These are phyloP conservation scores for Alaudala cheleensis DNA, from an alignment of 2,113 vertebrate genomes.

Conservation along the genomic window DNA sequence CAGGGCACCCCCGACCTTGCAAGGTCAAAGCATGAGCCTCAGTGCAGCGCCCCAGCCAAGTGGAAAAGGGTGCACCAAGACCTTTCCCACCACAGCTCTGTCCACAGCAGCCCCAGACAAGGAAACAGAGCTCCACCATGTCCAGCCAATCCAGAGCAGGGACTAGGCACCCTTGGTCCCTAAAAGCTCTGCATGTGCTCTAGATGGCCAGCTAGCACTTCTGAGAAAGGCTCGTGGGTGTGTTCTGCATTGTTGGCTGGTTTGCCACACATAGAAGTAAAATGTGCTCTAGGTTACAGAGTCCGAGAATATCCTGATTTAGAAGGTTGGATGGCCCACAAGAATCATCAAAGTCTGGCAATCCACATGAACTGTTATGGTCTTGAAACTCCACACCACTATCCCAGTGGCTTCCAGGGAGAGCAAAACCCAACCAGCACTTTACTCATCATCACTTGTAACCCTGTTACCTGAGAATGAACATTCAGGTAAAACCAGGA, in stretches of 20 bases:
- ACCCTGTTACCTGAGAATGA: background rate
- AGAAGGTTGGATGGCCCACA: background rate
- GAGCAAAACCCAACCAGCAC: accelerated
- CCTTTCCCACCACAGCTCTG: background rate
- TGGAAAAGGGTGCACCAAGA: accelerated
- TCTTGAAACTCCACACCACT: background rate
- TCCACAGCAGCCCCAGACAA: background rate
- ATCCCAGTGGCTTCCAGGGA: background rate
- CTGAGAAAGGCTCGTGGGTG: background rate
- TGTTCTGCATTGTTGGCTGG: background rate
- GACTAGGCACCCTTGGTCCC: background rate
- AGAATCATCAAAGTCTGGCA: background rate
- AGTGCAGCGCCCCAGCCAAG: background rate
- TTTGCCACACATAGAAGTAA: background rate
- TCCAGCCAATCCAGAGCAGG: too few species aligned
- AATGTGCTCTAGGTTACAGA: background rate
- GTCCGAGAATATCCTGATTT: background rate
- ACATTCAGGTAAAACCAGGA: background rate
- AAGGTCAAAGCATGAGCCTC: background rate
- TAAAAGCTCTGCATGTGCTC: background rate
- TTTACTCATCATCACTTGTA: background rate
- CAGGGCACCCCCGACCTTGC: background rate
- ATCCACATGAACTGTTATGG: background rate
- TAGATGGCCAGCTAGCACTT: background rate
- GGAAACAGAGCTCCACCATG: background rate